A percentile compares a stretch with the other conserved stretches of the same genome.
phyloP scores from a whole-genome alignment of 2,113 vertebrate genomes.

The Galbula dea region DNA sequence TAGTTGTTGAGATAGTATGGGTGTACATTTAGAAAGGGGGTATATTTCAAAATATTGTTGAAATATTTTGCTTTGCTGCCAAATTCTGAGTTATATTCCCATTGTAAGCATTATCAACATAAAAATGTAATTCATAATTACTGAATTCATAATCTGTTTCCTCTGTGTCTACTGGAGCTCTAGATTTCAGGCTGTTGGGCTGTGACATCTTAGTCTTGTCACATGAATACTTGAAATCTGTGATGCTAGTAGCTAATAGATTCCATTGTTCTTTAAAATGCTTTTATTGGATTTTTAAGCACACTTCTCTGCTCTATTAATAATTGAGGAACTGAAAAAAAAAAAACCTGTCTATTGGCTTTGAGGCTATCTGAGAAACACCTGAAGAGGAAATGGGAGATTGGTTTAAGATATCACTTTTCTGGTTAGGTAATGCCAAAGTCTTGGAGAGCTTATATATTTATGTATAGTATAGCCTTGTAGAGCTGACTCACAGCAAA shows the following conservation, averaged over 20 bases:
- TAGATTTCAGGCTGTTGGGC: neutral
- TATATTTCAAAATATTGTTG: neutral
- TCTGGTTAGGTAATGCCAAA: neutral
- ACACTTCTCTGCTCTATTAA: neutral
- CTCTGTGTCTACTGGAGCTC: neutral
- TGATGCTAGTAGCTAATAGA: neutral
- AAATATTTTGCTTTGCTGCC: neutral
- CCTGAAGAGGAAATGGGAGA: neutral
- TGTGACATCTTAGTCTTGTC: neutral
- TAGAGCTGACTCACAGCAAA: neutral
- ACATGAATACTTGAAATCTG: neutral
- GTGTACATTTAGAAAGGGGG: neutral
- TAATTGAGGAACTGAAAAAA: neutral
- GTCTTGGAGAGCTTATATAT: neutral
- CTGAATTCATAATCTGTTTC: neutral
- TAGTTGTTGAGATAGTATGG: neutral
- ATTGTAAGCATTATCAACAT: neutral
- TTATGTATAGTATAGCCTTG: neutral
- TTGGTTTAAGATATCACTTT: neutral
- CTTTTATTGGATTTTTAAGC: neutral
- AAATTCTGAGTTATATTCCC: neutral
- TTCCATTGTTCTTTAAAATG: neutral
- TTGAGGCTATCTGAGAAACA: neutral
- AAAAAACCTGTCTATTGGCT: rapidly evolving
- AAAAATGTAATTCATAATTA: neutral